Evolutionary conservation across 1,140 invertebrate genomes (phyloP).

Genomic region (Bombus terrestris): DNA sequence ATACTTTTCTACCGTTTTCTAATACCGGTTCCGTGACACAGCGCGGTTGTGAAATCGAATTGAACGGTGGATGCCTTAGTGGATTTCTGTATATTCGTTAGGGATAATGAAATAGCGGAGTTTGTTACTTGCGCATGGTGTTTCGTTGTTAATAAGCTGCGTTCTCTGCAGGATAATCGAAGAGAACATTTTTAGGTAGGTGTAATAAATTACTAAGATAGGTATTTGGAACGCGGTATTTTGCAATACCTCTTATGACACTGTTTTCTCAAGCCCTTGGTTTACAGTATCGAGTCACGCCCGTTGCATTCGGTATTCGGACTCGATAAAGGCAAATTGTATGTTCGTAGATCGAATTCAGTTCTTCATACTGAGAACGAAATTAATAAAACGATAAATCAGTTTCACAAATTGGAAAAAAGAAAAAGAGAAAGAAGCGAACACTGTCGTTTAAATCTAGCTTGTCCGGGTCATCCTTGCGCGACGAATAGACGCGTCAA

Average conservation of each 20-base stretch:
- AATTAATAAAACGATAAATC: no score
- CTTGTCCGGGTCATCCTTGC: no score
- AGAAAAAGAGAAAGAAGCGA: no score
- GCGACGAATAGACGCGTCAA: no score
- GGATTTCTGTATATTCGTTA: neutral
- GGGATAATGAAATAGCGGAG: neutral
- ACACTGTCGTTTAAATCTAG: fast-evolving
- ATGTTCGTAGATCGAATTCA: no score
- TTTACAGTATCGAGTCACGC: neutral
- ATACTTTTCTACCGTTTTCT: neutral
- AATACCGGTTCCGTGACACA: conserved; percentile 7
- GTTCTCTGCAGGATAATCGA: neutral
- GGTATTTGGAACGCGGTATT: neutral
- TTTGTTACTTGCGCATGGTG: neutral
- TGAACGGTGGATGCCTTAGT: neutral
- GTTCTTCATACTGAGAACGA: neutral
- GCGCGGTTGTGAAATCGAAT: neutral
- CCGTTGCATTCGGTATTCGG: neutral
- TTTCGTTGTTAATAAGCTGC: neutral
- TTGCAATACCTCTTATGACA: neutral
- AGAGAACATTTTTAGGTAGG: neutral
- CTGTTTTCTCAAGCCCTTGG: neutral
- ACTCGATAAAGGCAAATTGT: fast-evolving
- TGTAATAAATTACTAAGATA: neutral
- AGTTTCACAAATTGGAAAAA: no score